These are phyloP conservation scores for Molossus molossus DNA, from an alignment of 2,797 vertebrate species.

Conservation along the genomic window DNA sequence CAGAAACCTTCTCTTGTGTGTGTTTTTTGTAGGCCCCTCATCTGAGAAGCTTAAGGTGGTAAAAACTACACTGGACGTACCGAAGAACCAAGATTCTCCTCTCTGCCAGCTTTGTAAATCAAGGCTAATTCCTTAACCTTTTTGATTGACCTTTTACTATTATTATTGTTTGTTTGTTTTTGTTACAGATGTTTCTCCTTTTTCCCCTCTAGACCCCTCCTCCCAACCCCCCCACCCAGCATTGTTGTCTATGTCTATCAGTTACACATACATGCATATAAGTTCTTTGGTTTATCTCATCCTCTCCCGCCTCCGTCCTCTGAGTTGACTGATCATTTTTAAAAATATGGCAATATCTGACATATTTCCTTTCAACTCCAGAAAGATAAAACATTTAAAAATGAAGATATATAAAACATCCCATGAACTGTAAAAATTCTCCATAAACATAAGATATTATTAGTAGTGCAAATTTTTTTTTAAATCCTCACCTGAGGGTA, in stretches of 20 bases:
- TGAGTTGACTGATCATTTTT: neutral
- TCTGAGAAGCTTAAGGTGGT: neutral
- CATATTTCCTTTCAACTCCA: neutral
- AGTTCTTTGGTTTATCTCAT: too few species aligned
- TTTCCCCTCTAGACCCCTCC: too few species aligned
- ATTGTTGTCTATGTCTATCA: too few species aligned
- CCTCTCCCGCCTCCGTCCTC: too few species aligned
- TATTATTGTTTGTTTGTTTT: too few species aligned
- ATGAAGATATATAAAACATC: neutral
- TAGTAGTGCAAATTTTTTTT: neutral
- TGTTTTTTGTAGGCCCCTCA: neutral
- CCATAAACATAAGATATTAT: neutral
- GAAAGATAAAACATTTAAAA: neutral
- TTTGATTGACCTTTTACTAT: neutral
- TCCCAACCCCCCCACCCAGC: too few species aligned
- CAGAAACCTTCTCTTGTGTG: neutral
- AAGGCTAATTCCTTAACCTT: neutral
- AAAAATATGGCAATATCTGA: neutral
- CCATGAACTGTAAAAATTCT: neutral
- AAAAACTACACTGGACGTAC: neutral
- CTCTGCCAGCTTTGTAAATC: neutral
- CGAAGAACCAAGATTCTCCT: neutral
- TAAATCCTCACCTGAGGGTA: too few species aligned
- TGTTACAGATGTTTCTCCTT: too few species aligned
- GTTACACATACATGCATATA: too few species aligned